A percentile compares a stretch with the other conserved stretches of the same genome.
Conservation (phyloP, 2,113 vertebrate genomes). For the Pontoporia blainvillei region DNA sequence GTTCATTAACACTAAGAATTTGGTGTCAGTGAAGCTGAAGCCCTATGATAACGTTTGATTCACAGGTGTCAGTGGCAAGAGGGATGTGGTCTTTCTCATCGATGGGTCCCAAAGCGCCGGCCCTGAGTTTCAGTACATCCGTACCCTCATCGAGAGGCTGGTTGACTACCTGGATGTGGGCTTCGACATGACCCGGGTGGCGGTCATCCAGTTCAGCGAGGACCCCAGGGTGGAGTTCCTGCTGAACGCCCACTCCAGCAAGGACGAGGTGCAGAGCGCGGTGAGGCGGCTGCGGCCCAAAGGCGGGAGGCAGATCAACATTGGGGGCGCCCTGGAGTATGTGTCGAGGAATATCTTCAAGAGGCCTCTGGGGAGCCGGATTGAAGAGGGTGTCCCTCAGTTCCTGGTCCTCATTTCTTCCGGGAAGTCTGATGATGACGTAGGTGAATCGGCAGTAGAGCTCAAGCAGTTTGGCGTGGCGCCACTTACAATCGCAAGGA, state of each 20-base stretch:
- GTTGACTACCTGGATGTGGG: constrained; percentile 89
- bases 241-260: constrained; percentile 89
- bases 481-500: constrained; percentile 86
- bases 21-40: accelerated
- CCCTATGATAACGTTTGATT: accelerated
- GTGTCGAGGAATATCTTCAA: constrained; percentile 91
- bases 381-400: constrained; percentile 94
- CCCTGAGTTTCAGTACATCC: constrained; percentile 86
- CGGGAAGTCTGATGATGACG: constrained; percentile 87
- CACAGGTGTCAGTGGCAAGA: constrained; percentile 81
- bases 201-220: constrained; percentile 94
- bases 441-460: constrained; percentile 82
- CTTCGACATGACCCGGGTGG: constrained; percentile 87
- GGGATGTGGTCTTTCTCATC: constrained; percentile 93
- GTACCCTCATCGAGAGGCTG: constrained; percentile 86
- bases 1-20: accelerated
- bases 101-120: constrained; percentile 86
- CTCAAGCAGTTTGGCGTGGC: constrained; percentile 88
- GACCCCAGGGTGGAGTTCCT: constrained; percentile 87
- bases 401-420: constrained; percentile 92
- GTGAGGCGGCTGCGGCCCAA: constrained; percentile 82
- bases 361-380: constrained; percentile 90
- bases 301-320: constrained; percentile 86
- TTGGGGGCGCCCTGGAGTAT: constrained; percentile 90
- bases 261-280: constrained; percentile 86